Percentiles rank a stretch among this genome's conserved stretches.
Evolutionary conservation across 1,140 invertebrate species (phyloP).

Genomic region (Penaeus japonicus): DNA sequence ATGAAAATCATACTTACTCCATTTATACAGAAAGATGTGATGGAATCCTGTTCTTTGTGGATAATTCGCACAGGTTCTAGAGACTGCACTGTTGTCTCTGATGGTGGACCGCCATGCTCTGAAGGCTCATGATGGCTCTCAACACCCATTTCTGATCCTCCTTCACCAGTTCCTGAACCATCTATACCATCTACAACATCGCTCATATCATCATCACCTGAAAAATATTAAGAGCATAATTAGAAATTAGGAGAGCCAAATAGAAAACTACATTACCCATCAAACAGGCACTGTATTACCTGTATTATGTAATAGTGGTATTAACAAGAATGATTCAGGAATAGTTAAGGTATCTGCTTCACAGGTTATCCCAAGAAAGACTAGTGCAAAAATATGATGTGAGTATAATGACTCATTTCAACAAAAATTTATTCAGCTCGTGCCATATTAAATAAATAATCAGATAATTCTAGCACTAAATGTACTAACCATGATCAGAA

Average conservation of each 20-base stretch:
- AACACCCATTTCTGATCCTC: conserved; percentile 65
- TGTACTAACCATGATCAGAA: conserved; percentile 36
- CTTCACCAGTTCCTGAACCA: conserved; percentile 55
- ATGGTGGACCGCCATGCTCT: conserved; percentile 39
- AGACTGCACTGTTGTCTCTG: conserved; percentile 21
- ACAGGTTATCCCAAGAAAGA: too few relatives aligned
- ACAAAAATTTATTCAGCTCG: too few relatives aligned
- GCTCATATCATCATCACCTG: conserved; percentile 58
- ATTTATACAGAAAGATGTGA: conserved; percentile 96
- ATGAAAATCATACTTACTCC: conserved; percentile 69
- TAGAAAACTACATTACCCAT: too few relatives aligned
- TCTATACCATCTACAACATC: conserved; percentile 57
- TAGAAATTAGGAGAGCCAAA: neutral
- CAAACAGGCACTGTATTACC: too few relatives aligned
- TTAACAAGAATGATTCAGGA: too few relatives aligned
- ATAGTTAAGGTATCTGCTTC: too few relatives aligned
- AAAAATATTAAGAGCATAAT: neutral
- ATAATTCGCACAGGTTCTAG: conserved; percentile 85
- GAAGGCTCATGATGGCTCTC: conserved; percentile 68
- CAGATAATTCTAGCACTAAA: too few relatives aligned
- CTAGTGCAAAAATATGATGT: too few relatives aligned
- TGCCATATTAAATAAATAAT: too few relatives aligned
- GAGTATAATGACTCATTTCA: too few relatives aligned
- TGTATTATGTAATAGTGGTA: too few relatives aligned
- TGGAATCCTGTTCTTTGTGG: conserved; percentile 98